Evolutionary conservation across 2,888 invertebrate genomes (phyloP), one percentile per base, ranked within the genome.

Genomic region (Nomada hirtipes): DNA sequence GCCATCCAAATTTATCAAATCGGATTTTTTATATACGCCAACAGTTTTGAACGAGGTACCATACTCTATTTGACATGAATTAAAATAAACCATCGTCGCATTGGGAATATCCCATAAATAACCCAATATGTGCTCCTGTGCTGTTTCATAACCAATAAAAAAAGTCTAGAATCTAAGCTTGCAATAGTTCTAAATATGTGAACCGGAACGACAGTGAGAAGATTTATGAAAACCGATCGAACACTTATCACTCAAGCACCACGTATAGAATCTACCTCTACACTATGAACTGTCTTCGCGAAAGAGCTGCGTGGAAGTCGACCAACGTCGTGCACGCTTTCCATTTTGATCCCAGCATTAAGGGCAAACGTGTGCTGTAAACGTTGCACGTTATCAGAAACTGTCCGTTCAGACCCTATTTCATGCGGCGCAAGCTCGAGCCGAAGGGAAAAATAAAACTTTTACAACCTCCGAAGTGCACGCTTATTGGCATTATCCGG

Each of bases 361-460:
- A 50, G 67, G 53, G 60, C n/a, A 61, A 61, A 72, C 67, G 70
- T 65, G 79, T 60, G 50, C 59, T 42, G 47, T 79, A 67, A 71
- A 79, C 60, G 65, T 71, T 50, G 60, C 65, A 50, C 60, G 65
- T 78, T 71, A 78, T 61, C 65, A 23, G 60, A 60, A 67, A 26
- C 42, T 55, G 42, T 57, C 42, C 65, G 61, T 71, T 65, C 67
- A 26, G 60, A 55, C 55, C 55, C 52, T 60, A 59, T 79, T 53
- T 79, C 55, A 50, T 52, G 29, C 53, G 29, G 23, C 69, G n/a
- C 26, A 10, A 11, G 23, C 13, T 23, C 57, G 55, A 18, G 4
- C 13, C 23, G 52, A 57, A 67, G 52, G 52, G 67, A 55, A 78
- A 80, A 82, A 82, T 82, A 82, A 82, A 82, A 80, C 57, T 67